Evolutionary conservation across 1,140 invertebrate species (phyloP).

Genomic region (Polypedilum pembai): DNA sequence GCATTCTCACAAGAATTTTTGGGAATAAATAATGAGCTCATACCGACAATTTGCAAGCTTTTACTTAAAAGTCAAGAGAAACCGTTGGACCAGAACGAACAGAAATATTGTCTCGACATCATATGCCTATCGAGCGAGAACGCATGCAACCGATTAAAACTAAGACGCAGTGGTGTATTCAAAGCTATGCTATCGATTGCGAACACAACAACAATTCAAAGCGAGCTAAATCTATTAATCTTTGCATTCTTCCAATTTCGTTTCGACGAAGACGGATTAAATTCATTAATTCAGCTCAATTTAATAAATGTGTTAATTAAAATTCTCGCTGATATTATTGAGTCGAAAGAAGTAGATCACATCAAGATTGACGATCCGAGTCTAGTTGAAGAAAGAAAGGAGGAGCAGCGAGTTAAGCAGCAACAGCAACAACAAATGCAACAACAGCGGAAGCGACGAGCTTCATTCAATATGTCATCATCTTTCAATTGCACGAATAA

Average conservation of each 20-base stretch:
- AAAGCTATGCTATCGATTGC: slow-evolving; percentile 39
- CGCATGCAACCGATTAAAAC: slow-evolving; percentile 42
- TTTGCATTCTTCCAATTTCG: background rate
- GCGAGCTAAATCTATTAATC: slow-evolving; percentile 37
- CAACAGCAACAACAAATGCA: background rate
- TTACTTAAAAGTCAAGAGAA: slow-evolving; percentile 29
- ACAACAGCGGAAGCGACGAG: background rate
- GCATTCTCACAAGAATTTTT: slow-evolving; percentile 37
- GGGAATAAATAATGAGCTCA: slow-evolving; percentile 39
- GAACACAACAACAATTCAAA: slow-evolving; percentile 37
- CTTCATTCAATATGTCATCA: no score
- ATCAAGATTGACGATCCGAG: background rate
- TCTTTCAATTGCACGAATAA: background rate
- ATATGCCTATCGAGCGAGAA: slow-evolving; percentile 39
- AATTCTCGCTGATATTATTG: background rate
- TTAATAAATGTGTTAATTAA: background rate
- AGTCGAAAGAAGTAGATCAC: background rate
- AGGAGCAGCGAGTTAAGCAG: background rate
- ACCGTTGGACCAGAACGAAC: slow-evolving; percentile 37
- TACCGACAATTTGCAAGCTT: slow-evolving; percentile 36
- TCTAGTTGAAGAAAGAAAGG: background rate
- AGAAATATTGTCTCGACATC: slow-evolving; percentile 40
- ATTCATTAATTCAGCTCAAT: background rate
- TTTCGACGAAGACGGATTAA: background rate
- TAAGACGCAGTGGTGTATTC: slow-evolving; percentile 39